Conservation (phyloP, 2,113 vertebrate genomes). For the Oreamnos americanus region DNA sequence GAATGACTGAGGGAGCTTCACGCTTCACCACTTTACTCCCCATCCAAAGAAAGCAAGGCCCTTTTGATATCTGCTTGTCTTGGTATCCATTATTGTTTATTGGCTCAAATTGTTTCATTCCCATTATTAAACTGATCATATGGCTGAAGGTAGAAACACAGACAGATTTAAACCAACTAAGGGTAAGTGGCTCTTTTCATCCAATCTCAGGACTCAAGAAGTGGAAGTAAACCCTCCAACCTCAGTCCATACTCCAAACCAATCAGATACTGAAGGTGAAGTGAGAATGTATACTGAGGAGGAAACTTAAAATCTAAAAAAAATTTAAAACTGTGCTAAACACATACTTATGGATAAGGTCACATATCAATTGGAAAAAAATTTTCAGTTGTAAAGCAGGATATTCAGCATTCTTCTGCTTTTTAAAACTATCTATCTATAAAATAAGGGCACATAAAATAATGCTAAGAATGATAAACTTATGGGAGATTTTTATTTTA, state of each 20-base stretch:
- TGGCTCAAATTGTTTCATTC: background rate
- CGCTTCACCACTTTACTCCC: background rate
- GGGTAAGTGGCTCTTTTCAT: background rate
- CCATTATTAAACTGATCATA: background rate
- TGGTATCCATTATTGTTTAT: background rate
- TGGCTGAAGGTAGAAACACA: background rate
- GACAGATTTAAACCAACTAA: background rate
- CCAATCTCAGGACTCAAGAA: background rate
- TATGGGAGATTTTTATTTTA: background rate
- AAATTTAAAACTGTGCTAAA: background rate
- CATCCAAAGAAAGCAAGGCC: background rate
- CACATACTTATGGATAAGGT: background rate
- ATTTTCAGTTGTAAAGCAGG: background rate
- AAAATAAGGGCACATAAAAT: background rate
- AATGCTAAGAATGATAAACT: background rate
- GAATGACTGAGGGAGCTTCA: background rate
- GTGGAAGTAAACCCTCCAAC: background rate
- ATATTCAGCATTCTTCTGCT: background rate
- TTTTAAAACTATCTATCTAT: background rate
- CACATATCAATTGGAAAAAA: background rate
- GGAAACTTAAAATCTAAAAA: background rate
- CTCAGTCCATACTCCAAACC: too few relatives aligned
- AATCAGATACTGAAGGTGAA: background rate
- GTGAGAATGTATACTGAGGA: background rate
- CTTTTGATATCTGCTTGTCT: background rate